These are phyloP conservation scores for Brachystomella parvula DNA, from an alignment of 1,140 invertebrate species.

Conservation along the genomic window DNA sequence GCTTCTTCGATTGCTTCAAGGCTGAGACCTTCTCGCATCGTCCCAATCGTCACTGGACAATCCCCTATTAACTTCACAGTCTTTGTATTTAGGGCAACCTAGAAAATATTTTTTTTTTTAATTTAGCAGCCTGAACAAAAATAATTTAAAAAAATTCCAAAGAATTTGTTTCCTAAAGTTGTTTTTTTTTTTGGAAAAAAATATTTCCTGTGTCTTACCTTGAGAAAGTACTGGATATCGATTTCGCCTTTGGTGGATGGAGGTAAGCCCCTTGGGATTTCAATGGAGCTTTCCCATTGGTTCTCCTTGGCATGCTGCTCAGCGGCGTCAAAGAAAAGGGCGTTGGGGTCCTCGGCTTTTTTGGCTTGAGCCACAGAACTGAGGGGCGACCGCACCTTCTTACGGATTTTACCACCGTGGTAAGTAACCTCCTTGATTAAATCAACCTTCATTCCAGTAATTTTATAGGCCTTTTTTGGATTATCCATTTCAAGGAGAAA, in stretches of 20 bases:
- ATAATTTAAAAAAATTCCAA: not conserved
- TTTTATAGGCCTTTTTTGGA: constrained; percentile 14
- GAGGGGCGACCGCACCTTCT: not conserved
- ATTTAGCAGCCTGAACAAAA: not conserved
- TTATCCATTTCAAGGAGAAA: constrained; percentile 22
- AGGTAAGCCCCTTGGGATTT: not conserved
- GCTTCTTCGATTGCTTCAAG: not conserved
- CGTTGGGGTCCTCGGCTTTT: not conserved
- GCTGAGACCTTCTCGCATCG: not conserved
- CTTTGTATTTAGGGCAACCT: not conserved
- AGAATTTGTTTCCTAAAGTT: not conserved
- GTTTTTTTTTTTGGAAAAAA: too few species aligned
- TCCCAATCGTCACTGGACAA: constrained; percentile 5
- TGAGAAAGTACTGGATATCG: not conserved
- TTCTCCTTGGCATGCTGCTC: constrained; percentile 4
- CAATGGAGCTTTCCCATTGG: not conserved
- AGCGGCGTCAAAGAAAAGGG: not conserved
- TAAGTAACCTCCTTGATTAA: constrained; percentile 14
- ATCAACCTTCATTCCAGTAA: not conserved
- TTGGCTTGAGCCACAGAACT: not conserved
- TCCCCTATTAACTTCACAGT: not conserved
- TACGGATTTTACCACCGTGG: not conserved
- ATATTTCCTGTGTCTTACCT: not conserved
- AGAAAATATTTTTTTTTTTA: not conserved
- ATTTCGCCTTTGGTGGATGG: not conserved